These are phyloP conservation scores for Helleia helle DNA, from an alignment of 2,888 invertebrate genomes.

Conservation along the genomic window DNA sequence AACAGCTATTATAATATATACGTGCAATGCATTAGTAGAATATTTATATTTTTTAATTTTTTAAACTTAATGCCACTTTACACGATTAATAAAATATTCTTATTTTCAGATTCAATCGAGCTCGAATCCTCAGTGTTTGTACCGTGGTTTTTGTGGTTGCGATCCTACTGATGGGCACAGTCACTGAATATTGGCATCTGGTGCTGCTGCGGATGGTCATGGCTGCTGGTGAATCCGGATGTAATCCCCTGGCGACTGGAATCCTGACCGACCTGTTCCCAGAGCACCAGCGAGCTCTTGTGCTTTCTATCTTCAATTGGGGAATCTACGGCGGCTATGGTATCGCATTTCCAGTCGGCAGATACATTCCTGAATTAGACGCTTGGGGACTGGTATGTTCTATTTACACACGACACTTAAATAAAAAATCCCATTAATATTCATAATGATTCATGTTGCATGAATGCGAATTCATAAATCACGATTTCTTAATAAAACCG, in stretches of 20 bases:
- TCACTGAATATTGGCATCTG: conserved; percentile 92
- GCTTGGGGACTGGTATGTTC: conserved; percentile 79
- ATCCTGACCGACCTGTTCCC: conserved; percentile 87
- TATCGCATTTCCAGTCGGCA: conserved; percentile 92
- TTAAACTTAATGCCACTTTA: too few species aligned
- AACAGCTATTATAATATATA: too few species aligned
- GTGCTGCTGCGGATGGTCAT: conserved; percentile 88
- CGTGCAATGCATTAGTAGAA: too few species aligned
- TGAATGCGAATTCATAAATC: too few species aligned
- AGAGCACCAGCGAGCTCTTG: conserved; percentile 87
- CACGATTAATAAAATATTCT: too few species aligned
- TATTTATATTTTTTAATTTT: too few species aligned
- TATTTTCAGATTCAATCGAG: conserved; percentile 76
- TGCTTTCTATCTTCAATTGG: conserved; percentile 96
- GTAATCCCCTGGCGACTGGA: conserved; percentile 90
- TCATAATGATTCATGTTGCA: too few species aligned
- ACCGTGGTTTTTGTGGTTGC: conserved; percentile 87
- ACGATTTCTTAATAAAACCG: too few species aligned
- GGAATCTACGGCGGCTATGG: conserved; percentile 96
- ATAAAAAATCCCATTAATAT: too few species aligned
- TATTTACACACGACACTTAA: too few species aligned
- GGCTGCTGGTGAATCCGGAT: conserved; percentile 91
- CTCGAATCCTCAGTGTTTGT: conserved; percentile 82
- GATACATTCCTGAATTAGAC: conserved; percentile 84
- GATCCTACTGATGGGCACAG: conserved; percentile 88